phyloP scores from a whole-genome alignment of 2,797 vertebrate genomes.

The Spheniscus humboldti region DNA sequence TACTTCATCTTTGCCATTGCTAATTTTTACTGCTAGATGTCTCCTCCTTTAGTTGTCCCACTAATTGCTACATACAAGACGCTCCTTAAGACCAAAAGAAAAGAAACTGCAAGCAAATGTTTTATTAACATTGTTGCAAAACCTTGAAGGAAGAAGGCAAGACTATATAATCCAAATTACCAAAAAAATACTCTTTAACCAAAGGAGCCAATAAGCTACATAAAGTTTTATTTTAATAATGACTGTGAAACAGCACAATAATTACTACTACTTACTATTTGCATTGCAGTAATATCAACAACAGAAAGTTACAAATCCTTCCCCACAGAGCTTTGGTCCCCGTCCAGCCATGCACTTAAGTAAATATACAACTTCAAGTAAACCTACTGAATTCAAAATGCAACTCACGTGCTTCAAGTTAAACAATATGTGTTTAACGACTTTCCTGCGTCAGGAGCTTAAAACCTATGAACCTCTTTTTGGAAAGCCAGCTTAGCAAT shows the following conservation, averaged over 20 bases:
- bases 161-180: not conserved
- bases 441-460: not conserved
- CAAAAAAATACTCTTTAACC: not conserved
- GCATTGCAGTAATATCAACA: not conserved
- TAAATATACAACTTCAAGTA: not conserved
- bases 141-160: not conserved
- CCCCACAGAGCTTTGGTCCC: not conserved
- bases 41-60: not conserved
- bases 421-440: not conserved
- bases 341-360: not conserved
- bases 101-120: not conserved
- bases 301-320: not conserved
- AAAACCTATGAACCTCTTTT: not conserved
- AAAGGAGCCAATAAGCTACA: not conserved
- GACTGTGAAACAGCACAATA: not conserved
- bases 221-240: not conserved
- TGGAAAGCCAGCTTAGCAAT: not conserved
- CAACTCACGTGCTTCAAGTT: not conserved
- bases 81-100: not conserved
- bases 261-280: not conserved
- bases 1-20: not conserved
- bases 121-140: not conserved
- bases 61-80: not conserved
- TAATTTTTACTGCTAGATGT: not conserved
- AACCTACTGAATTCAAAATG: not conserved